phyloP scores from a whole-genome alignment of 2,888 invertebrate genomes.

The Calephelis perditalis region DNA sequence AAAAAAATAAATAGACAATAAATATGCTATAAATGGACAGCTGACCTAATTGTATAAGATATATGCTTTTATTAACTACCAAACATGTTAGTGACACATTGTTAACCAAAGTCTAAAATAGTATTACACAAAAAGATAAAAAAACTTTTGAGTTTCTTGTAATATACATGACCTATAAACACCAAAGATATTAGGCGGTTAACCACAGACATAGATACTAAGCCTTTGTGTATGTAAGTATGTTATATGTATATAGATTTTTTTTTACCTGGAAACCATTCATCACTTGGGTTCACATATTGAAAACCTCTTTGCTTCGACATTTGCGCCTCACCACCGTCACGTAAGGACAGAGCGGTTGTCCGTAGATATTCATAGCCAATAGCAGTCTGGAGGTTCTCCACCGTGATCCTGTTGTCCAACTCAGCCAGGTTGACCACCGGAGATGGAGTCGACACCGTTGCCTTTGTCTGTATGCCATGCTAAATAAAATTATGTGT shows the following conservation, averaged over 20 bases:
- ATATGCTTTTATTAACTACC: no score
- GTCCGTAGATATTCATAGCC: slow-evolving; percentile 91
- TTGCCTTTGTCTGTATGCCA: slow-evolving; percentile 91
- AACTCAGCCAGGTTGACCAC: slow-evolving; percentile 90
- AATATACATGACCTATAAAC: neutral
- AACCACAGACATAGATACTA: no score
- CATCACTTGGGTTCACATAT: slow-evolving; percentile 89
- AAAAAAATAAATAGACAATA: no score
- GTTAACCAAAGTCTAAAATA: no score
- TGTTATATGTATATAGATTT: slow-evolving; percentile 6
- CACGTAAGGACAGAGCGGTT: slow-evolving; percentile 80
- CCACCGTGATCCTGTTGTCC: slow-evolving; percentile 83
- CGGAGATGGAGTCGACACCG: slow-evolving; percentile 87
- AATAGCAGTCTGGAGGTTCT: slow-evolving; percentile 86
- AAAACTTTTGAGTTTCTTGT: neutral
- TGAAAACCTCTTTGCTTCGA: slow-evolving; percentile 91
- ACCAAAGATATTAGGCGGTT: neutral
- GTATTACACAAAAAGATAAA: neutral
- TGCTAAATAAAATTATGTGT: slow-evolving; percentile 79
- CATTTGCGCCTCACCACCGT: slow-evolving; percentile 84
- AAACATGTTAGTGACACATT: no score
- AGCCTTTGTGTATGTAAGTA: no score
- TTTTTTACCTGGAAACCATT: slow-evolving; percentile 88
- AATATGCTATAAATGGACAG: no score
- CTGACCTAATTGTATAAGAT: no score